Evolutionary conservation across 2,797 vertebrate genomes (phyloP).

Genomic region (Sylvia borin): DNA sequence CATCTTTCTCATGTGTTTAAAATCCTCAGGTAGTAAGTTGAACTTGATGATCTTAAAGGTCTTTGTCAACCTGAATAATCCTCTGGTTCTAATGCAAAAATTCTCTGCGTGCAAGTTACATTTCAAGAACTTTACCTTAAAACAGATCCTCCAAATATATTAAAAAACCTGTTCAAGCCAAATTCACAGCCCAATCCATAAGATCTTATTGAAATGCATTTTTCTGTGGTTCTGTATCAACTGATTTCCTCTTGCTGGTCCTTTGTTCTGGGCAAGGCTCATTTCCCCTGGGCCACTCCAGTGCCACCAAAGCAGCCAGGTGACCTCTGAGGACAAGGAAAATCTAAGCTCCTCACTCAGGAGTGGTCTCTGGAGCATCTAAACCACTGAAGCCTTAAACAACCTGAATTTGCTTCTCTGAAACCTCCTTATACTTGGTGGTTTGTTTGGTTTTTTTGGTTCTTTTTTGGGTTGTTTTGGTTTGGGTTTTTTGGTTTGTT

Average conservation of each 20-base stretch:
- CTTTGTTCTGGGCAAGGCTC: not conserved
- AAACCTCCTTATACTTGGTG: not conserved
- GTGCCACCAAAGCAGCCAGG: not conserved
- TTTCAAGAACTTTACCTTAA: not conserved
- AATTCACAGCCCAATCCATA: not conserved
- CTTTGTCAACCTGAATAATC: not conserved
- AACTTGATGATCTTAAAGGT: not conserved
- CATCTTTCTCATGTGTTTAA: not conserved
- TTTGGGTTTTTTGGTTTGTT: too few relatives aligned
- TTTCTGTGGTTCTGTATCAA: not conserved
- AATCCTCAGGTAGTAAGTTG: not conserved
- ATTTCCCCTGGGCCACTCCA: not conserved
- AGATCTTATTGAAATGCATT: not conserved
- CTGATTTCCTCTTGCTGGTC: not conserved
- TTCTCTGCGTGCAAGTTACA: not conserved
- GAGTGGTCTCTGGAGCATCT: not conserved
- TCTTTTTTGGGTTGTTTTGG: too few relatives aligned
- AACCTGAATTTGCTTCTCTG: not conserved
- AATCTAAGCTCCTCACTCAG: not conserved
- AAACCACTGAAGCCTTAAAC: not conserved
- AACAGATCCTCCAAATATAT: not conserved
- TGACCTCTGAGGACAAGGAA: not conserved
- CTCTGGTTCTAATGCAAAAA: not conserved
- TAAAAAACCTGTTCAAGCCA: not conserved
- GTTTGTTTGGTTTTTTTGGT: too few relatives aligned